These are phyloP conservation scores for Bombus sibiricus DNA, from an alignment of 1,140 invertebrate species.

Conservation along the genomic window DNA sequence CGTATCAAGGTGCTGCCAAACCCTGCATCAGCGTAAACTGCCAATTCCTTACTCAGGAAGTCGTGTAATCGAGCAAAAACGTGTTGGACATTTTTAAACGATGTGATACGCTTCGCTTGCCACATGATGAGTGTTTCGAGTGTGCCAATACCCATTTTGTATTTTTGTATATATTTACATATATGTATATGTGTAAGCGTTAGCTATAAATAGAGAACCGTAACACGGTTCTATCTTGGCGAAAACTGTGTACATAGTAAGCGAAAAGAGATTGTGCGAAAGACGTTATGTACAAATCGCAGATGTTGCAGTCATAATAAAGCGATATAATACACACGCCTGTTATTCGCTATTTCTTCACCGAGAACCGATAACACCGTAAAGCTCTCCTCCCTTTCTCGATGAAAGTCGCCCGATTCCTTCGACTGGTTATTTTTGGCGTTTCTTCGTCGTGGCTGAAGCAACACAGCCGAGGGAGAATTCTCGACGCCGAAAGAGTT, in stretches of 20 bases:
- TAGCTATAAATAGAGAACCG: slow-evolving; percentile 34
- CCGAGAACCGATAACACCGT: background rate
- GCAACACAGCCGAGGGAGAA: slow-evolving; percentile 45
- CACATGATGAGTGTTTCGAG: slow-evolving; percentile 67
- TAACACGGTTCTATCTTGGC: background rate
- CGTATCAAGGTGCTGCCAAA: slow-evolving; percentile 22
- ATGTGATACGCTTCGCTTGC: slow-evolving; percentile 71
- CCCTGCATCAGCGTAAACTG: slow-evolving; percentile 32
- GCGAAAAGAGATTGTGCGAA: slow-evolving; percentile 9
- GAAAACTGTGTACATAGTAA: slow-evolving; percentile 51
- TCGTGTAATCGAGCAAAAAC: background rate
- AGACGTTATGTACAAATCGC: slow-evolving; percentile 66
- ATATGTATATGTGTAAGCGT: slow-evolving; percentile 6
- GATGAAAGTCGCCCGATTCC: slow-evolving; percentile 1
- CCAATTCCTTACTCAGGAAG: slow-evolving; percentile 52
- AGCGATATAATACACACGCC: slow-evolving; percentile 51
- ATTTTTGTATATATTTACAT: slow-evolving; percentile 77
- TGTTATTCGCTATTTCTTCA: background rate
- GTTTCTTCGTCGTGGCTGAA: slow-evolving; percentile 42
- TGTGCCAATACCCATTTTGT: slow-evolving; percentile 78
- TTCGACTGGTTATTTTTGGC: slow-evolving; percentile 63
- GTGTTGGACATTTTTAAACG: slow-evolving; percentile 26
- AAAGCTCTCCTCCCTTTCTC: slow-evolving; percentile 11
- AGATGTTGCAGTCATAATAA: slow-evolving; percentile 53
- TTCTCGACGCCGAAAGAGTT: slow-evolving; percentile 56